Conservation (phyloP, 2,113 vertebrate species). For the Cyphomyrus plagiostoma region DNA sequence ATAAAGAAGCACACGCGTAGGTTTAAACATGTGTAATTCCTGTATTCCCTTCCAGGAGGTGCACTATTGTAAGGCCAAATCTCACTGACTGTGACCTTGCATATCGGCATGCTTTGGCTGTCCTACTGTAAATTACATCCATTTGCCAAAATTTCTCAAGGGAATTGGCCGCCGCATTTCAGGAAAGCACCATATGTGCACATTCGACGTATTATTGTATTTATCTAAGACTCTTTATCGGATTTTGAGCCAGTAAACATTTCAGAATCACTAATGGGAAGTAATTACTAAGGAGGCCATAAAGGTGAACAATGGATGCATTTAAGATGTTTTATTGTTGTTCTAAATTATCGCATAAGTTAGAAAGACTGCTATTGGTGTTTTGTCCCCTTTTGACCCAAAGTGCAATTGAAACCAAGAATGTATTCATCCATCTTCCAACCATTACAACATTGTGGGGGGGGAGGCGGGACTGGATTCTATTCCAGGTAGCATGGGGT, state of each 20-base stretch:
- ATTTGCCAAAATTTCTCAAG: constrained; percentile 34
- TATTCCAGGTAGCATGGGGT: neutral
- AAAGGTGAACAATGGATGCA: neutral
- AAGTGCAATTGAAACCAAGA: neutral
- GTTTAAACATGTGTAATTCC: constrained; percentile 28
- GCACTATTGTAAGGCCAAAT: constrained; percentile 25
- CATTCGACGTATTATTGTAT: neutral
- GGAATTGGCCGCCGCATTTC: constrained; percentile 13
- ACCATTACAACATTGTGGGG: neutral
- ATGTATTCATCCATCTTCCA: neutral
- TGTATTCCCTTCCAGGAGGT: constrained; percentile 32
- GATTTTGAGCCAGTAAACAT: neutral
- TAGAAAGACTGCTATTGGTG: neutral
- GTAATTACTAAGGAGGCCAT: neutral
- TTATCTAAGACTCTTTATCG: neutral
- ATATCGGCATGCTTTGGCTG: constrained; percentile 30
- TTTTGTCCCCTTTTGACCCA: neutral
- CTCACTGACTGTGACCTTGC: constrained; percentile 26
- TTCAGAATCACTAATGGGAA: neutral
- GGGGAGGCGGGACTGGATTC: neutral
- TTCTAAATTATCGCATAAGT: neutral
- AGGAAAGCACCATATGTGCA: neutral
- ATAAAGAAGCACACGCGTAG: constrained; percentile 29
- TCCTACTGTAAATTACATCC: neutral
- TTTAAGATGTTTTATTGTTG: constrained; percentile 8